phyloP scores from a whole-genome alignment of 2,888 invertebrate species.

The Megalurothrips usitatus region DNA sequence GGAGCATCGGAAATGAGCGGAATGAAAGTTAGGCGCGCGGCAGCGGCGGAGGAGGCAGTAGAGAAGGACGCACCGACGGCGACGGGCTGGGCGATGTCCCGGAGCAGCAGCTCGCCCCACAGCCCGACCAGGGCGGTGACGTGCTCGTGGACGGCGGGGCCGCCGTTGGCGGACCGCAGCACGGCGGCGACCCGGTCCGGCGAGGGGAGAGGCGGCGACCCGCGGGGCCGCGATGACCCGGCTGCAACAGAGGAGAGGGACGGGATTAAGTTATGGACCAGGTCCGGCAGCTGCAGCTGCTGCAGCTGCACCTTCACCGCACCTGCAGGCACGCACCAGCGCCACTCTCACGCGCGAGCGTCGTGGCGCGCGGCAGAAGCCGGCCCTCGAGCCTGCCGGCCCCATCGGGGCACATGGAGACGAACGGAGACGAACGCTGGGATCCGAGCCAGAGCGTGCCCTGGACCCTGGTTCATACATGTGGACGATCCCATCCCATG shows the following conservation, averaged over 20 bases:
- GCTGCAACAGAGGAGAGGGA: constrained; percentile 43
- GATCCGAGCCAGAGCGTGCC: no score
- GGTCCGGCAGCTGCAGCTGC: no score
- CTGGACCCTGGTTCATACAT: no score
- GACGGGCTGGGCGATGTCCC: constrained; percentile 65
- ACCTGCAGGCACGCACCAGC: no score
- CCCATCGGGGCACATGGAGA: no score
- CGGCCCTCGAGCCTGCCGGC: no score
- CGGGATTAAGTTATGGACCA: no score
- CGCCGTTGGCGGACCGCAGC: constrained; percentile 56
- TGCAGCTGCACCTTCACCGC: no score
- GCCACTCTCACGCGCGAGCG: no score
- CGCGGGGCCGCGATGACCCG: constrained; percentile 40
- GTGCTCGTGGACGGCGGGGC: constrained; percentile 60
- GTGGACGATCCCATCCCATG: no score
- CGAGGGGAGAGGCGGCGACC: constrained; percentile 50
- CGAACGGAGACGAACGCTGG: no score
- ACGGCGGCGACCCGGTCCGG: constrained; percentile 59
- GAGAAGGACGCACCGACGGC: constrained; percentile 53
- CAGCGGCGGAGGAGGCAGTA: background rate
- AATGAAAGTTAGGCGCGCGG: background rate
- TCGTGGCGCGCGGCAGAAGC: no score
- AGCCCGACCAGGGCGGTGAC: constrained; percentile 72
- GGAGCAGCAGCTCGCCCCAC: constrained; percentile 72
- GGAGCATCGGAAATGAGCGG: background rate